Evolutionary conservation across 1,140 invertebrate genomes (phyloP).

Genomic region (Diachasmimorpha longicaudata): DNA sequence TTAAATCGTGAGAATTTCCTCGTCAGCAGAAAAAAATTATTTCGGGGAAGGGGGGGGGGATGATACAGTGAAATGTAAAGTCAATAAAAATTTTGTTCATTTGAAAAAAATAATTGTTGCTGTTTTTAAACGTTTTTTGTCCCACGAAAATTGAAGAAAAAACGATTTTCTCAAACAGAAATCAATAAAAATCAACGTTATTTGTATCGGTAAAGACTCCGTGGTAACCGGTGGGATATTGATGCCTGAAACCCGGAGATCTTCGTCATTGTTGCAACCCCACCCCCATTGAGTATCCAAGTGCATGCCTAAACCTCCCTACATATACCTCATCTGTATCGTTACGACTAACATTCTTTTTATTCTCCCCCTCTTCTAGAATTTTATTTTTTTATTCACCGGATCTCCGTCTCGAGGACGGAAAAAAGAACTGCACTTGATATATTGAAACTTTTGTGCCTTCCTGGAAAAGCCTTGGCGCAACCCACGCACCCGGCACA

Average conservation of each 20-base stretch:
- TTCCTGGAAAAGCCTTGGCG: slow-evolving; percentile 28
- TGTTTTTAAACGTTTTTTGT: too few relatives aligned
- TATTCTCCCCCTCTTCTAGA: background rate
- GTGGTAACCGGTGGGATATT: slow-evolving; percentile 21
- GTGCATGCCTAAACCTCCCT: background rate
- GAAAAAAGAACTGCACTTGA: slow-evolving; percentile 28
- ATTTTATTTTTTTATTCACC: slow-evolving; percentile 21
- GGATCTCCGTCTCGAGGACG: slow-evolving; percentile 16
- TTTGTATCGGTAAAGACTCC: slow-evolving; percentile 25
- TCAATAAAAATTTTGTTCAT: too few relatives aligned
- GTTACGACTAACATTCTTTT: background rate
- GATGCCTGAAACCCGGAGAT: slow-evolving; percentile 19
- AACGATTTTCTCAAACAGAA: background rate
- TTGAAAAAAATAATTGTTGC: background rate
- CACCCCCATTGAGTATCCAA: slow-evolving; percentile 15
- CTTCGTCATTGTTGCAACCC: slow-evolving; percentile 21
- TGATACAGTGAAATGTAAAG: too few relatives aligned
- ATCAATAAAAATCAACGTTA: slow-evolving; percentile 2
- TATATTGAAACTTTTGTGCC: slow-evolving; percentile 32
- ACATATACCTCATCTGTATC: background rate
- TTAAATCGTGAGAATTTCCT: too few relatives aligned
- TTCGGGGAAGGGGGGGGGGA: too few relatives aligned
- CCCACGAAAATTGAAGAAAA: too few relatives aligned
- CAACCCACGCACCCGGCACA: slow-evolving; percentile 27
- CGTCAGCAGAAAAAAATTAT: too few relatives aligned